Conservation (phyloP, 1,140 invertebrate genomes). For the Tetramorium parvispinum region DNA sequence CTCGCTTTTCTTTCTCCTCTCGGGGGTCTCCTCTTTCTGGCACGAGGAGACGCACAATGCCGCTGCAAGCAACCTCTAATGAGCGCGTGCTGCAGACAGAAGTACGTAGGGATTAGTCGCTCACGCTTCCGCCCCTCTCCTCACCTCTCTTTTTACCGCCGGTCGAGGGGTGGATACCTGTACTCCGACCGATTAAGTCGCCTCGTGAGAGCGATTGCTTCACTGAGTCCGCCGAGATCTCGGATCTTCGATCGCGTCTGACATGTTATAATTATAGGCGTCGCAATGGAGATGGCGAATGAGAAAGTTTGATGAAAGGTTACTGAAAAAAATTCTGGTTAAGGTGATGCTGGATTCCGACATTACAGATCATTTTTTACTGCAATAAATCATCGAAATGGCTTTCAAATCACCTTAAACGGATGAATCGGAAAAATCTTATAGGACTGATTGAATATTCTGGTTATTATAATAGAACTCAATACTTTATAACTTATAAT, state of each 20-base stretch:
- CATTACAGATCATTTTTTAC: no score
- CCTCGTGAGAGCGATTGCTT: neutral
- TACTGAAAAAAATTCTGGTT: no score
- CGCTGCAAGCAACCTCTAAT: slow-evolving; percentile 77
- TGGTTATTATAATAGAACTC: no score
- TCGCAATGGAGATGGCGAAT: neutral
- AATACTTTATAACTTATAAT: no score
- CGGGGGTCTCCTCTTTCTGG: slow-evolving; percentile 78
- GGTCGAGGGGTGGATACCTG: slow-evolving; percentile 37
- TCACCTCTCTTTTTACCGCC: neutral
- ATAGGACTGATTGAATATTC: no score
- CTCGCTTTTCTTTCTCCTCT: slow-evolving; percentile 74
- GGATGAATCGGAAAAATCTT: no score
- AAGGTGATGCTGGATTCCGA: no score
- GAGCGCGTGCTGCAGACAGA: slow-evolving; percentile 84
- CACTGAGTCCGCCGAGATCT: neutral
- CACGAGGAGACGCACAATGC: slow-evolving; percentile 74
- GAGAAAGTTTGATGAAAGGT: no score
- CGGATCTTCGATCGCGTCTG: neutral
- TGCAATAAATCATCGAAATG: no score
- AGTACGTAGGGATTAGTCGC: slow-evolving; percentile 73
- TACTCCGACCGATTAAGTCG: neutral
- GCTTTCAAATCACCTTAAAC: no score
- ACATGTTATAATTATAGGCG: slow-evolving; percentile 10
- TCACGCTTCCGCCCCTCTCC: slow-evolving; percentile 48